These are phyloP conservation scores for Hippocampus kuda DNA, from an alignment of 2,797 vertebrate genomes.

Conservation along the genomic window DNA sequence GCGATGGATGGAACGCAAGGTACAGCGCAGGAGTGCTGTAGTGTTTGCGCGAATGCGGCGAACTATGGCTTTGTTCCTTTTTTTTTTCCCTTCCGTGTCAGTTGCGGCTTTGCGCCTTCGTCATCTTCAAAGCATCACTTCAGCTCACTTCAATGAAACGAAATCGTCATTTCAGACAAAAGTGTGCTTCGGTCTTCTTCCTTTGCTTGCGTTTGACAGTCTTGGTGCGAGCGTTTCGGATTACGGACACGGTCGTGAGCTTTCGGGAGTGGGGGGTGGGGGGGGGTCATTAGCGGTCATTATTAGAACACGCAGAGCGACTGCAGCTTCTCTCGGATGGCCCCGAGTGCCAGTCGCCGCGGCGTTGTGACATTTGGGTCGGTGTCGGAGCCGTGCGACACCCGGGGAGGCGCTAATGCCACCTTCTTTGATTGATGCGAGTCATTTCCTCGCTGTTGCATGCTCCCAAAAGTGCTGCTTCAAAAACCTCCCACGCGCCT, in stretches of 20 bases:
- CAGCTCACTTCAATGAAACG: too few species aligned
- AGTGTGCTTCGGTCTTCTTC: too few species aligned
- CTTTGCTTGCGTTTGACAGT: too few species aligned
- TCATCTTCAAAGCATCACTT: not conserved
- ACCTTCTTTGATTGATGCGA: conserved; percentile 28
- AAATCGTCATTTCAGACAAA: too few species aligned
- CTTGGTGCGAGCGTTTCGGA: too few species aligned
- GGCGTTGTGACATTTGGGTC: not conserved
- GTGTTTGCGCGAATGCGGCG: conserved; percentile 7
- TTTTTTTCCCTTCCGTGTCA: not conserved
- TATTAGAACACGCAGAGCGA: not conserved
- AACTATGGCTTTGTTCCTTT: conserved; percentile 1
- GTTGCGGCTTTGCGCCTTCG: too few species aligned
- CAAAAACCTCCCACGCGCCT: conserved; percentile 18
- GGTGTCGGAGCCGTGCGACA: conserved; percentile 1
- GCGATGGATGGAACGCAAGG: conserved; percentile 25
- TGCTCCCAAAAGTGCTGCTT: conserved; percentile 11
- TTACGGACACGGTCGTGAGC: not conserved
- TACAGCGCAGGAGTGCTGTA: conserved; percentile 3
- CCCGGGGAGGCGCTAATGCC: conserved; percentile 3
- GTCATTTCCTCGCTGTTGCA: conserved; percentile 30
- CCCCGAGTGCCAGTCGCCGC: not conserved
- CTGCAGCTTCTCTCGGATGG: not conserved
- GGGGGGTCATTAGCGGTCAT: not conserved
- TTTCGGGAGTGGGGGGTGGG: not conserved